A percentile compares a stretch with the other conserved stretches of the same genome.
These are phyloP conservation scores for Drosophila lacertosa DNA, from an alignment of 1,140 invertebrate species.

Conservation along the genomic window DNA sequence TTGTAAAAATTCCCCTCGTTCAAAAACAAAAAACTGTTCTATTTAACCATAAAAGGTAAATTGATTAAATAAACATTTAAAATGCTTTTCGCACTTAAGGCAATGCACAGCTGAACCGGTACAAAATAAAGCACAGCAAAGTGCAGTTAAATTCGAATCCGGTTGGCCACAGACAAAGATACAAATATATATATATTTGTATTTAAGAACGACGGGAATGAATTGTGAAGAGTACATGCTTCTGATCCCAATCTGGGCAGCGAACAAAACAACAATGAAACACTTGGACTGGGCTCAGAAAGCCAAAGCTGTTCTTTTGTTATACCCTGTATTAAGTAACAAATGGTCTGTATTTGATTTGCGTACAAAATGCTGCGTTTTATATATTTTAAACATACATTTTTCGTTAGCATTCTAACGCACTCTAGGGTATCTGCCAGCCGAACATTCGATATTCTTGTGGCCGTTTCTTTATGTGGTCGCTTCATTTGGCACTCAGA, in stretches of 20 bases:
- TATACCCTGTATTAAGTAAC: neutral
- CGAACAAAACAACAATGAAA: slow-evolving; percentile 30
- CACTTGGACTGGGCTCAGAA: neutral
- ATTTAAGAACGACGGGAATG: slow-evolving; percentile 13
- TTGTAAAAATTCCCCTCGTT: slow-evolving; percentile 41
- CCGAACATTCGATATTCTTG: neutral
- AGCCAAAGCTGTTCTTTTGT: slow-evolving; percentile 1
- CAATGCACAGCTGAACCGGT: slow-evolving; percentile 53
- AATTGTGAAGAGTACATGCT: slow-evolving; percentile 20
- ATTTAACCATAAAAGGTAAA: slow-evolving; percentile 47
- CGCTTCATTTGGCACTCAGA: slow-evolving; percentile 48
- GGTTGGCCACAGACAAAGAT: slow-evolving; percentile 37
- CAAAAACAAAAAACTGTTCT: slow-evolving; percentile 7
- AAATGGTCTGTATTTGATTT: too few species aligned
- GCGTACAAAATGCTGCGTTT: too few species aligned
- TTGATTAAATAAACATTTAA: slow-evolving; percentile 50
- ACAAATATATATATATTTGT: neutral
- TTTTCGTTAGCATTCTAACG: too few species aligned
- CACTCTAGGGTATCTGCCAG: slow-evolving; percentile 9
- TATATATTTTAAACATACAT: too few species aligned
- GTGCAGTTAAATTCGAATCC: slow-evolving; percentile 71
- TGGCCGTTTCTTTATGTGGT: slow-evolving; percentile 7
- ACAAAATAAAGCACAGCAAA: slow-evolving; percentile 56
- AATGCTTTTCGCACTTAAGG: slow-evolving; percentile 56
- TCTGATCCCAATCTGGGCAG: slow-evolving; percentile 38